A percentile compares a stretch with the other conserved stretches of the same genome.
phyloP scores from a whole-genome alignment of 2,888 invertebrate species.

The Alcis repandata region DNA sequence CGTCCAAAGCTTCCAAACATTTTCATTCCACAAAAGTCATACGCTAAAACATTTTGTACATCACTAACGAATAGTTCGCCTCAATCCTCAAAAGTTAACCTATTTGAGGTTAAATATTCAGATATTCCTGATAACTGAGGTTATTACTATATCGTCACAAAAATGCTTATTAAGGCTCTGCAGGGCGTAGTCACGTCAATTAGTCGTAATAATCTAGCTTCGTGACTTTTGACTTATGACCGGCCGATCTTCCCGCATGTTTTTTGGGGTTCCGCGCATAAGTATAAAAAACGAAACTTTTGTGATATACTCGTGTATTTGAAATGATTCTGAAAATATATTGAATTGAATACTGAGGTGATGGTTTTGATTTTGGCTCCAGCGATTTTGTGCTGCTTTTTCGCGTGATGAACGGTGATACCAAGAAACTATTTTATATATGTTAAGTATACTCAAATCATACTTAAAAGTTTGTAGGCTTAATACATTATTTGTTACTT shows the following conservation, averaged over 20 bases:
- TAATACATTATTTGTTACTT: too few relatives aligned
- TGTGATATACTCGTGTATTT: not conserved
- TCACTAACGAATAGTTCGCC: conserved; percentile 19
- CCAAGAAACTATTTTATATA: too few relatives aligned
- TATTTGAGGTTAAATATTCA: conserved; percentile 85
- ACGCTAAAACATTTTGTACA: conserved; percentile 2
- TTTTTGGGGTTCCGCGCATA: conserved; percentile 35
- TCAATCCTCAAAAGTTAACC: conserved; percentile 64
- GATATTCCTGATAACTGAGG: conserved; percentile 83
- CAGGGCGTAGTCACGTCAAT: conserved; percentile 80
- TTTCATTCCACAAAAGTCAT: not conserved
- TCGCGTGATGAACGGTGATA: too few relatives aligned
- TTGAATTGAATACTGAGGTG: too few relatives aligned
- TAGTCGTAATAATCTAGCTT: conserved; percentile 73
- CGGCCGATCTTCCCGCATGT: conserved; percentile 77
- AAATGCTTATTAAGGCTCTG: conserved; percentile 81
- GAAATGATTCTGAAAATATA: too few relatives aligned
- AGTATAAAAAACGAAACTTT: not conserved
- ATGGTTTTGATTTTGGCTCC: too few relatives aligned
- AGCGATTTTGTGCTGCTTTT: too few relatives aligned
- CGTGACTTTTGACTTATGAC: conserved; percentile 84
- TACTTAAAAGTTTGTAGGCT: too few relatives aligned
- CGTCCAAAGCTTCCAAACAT: not conserved
- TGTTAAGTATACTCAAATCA: too few relatives aligned
- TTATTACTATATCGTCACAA: conserved; percentile 74